Conservation (phyloP, 2,888 invertebrate genomes). For the Dendrolimus houi region DNA sequence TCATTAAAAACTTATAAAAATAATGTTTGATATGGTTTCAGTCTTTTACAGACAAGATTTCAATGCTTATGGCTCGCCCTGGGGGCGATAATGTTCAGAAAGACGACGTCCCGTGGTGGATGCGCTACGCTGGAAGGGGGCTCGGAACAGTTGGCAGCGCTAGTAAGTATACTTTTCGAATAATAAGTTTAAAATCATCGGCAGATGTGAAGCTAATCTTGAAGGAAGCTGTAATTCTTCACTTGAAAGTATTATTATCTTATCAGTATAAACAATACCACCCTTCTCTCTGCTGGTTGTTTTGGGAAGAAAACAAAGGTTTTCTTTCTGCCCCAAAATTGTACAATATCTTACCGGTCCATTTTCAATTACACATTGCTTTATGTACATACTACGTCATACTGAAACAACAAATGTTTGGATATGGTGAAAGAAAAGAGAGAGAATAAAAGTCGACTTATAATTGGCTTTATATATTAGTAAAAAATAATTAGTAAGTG, state of each 20-base stretch:
- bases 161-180: conserved; percentile 77
- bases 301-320: background rate
- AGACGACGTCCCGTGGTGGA: conserved; percentile 92
- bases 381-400: too few species aligned
- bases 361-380: too few species aligned
- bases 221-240: too few species aligned
- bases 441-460: too few species aligned
- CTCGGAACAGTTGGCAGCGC: conserved; percentile 90
- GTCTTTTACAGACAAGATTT: conserved; percentile 88
- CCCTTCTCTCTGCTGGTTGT: background rate
- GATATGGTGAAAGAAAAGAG: too few species aligned
- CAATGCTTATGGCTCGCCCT: conserved; percentile 87
- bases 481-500: too few species aligned
- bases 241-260: background rate
- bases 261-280: background rate
- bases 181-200: background rate
- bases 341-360: too few species aligned
- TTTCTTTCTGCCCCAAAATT: background rate
- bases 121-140: conserved; percentile 90
- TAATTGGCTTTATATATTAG: too few species aligned
- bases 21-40: conserved; percentile 49
- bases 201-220: too few species aligned
- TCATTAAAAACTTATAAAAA: conserved; percentile 13
- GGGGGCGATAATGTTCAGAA: conserved; percentile 85
- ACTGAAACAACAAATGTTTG: too few species aligned